Conservation (phyloP, 2,888 invertebrate genomes). For the Drosophila austrosaltans region DNA sequence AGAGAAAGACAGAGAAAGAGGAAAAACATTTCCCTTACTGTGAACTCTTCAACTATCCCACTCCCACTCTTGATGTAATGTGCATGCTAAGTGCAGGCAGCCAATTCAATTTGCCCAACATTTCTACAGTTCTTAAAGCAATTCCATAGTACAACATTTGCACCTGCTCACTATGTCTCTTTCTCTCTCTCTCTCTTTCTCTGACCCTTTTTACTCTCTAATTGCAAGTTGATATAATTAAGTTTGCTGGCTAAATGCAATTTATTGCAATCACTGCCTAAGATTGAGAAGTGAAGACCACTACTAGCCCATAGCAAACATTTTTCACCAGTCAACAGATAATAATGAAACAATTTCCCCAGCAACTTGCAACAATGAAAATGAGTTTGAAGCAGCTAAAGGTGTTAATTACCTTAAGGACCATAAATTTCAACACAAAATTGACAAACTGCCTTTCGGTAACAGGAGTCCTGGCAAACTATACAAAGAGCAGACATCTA, state of each 20-base stretch:
- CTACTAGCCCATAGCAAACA: constrained; percentile 14
- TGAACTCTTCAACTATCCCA: not conserved
- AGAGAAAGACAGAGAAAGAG: not conserved
- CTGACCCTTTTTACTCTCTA: constrained; percentile 32
- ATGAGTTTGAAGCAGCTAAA: constrained; percentile 25
- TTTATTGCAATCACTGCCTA: constrained; percentile 61
- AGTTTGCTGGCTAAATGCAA: constrained; percentile 62
- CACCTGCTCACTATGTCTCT: constrained; percentile 29
- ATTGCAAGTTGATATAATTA: constrained; percentile 72
- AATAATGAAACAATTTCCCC: constrained; percentile 15
- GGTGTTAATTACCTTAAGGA: constrained; percentile 46
- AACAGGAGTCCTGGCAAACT: no score
- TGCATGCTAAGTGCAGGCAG: constrained; percentile 67
- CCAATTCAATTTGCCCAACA: constrained; percentile 64
- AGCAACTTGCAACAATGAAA: constrained; percentile 38
- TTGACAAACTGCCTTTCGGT: constrained; percentile 3
- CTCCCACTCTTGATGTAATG: constrained; percentile 30
- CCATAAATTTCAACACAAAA: constrained; percentile 11
- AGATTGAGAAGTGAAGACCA: constrained; percentile 23
- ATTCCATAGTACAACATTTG: constrained; percentile 31
- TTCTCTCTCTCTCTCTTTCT: not conserved
- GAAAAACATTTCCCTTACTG: constrained; percentile 23
- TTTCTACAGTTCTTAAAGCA: constrained; percentile 52
- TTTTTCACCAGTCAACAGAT: constrained; percentile 1
- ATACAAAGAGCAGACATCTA: no score